Conservation (phyloP, 2,797 vertebrate genomes). For the Distichodus sexfasciatus region DNA sequence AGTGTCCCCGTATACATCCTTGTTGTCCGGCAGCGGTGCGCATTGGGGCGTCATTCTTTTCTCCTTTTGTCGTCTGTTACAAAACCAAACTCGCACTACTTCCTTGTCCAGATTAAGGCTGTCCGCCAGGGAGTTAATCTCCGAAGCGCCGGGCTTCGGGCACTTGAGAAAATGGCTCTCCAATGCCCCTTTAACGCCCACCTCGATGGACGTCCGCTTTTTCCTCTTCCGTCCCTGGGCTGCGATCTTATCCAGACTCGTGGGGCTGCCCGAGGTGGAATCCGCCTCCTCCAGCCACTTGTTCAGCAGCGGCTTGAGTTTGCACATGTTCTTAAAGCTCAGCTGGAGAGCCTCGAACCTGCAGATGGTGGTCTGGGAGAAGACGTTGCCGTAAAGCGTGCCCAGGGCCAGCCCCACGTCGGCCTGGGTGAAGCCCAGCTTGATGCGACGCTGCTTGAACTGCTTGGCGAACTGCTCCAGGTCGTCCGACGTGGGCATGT, state of each 20-base stretch:
- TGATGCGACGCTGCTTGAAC: slow-evolving; percentile 96
- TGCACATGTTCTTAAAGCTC: slow-evolving; percentile 99
- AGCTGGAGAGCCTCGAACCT: slow-evolving; percentile 98
- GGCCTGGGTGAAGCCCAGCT: slow-evolving; percentile 95
- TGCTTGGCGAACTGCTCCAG: slow-evolving; percentile 99
- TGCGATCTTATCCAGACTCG: slow-evolving; percentile 98
- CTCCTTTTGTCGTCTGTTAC: slow-evolving; percentile 98
- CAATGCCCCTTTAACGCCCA: slow-evolving; percentile 96
- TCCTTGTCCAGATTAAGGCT: slow-evolving; percentile 98
- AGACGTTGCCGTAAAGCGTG: slow-evolving; percentile 92
- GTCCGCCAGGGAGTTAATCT: slow-evolving; percentile 95
- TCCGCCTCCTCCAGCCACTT: slow-evolving; percentile 99
- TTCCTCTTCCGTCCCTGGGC: slow-evolving; percentile 96
- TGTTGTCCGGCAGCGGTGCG: slow-evolving; percentile 88
- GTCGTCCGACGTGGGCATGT: slow-evolving; percentile 97
- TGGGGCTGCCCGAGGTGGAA: slow-evolving; percentile 95
- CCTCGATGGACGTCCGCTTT: slow-evolving; percentile 98
- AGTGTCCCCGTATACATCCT: slow-evolving; percentile 97
- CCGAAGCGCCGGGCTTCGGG: slow-evolving; percentile 94
- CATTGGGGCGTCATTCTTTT: slow-evolving; percentile 96
- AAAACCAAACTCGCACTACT: slow-evolving; percentile 99
- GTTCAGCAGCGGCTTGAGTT: slow-evolving; percentile 97
- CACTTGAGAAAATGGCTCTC: slow-evolving; percentile 99
- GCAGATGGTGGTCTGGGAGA: slow-evolving; percentile 98
- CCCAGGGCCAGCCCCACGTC: slow-evolving; percentile 92